Base-by-base conservation (phyloP, 1,140 invertebrate species). In the Drosophila repleta region DNA sequence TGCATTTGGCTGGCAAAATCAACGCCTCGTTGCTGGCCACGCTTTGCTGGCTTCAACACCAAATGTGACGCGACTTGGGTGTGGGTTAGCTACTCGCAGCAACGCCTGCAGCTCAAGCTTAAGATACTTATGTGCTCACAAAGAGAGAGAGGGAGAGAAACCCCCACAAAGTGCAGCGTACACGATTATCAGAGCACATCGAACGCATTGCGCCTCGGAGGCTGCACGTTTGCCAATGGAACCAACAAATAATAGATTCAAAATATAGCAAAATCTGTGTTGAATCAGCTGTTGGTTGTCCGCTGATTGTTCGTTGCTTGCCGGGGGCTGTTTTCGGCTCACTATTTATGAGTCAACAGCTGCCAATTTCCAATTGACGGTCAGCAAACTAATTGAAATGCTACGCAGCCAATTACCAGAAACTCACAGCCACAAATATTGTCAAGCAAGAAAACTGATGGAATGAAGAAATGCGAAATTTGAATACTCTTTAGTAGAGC, bases 1-100 rank as follows among this genome's bases (percentile, higher is more conserved):
- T 84, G 72, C 79, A 84, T 46, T 77, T 68, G 69, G 73, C 52
- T 75, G 62, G 66, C 37, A 57, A 77, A 74, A 70, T 77, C 74
- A 74, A 77, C 74, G 71, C 74, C 74, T 74, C 66, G 66, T 70
- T 68, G 63, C 48, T 57, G 58, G 78, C 66, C 71, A 85, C 82
- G 81, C 78, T 87, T 37, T 66, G 82, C 43, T 85, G 82, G 52
- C 67, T 76, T 65, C 51, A 57, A 29, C 24, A 26, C n/a, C 41
- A 51, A 49, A 35, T 67, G 53, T 56, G 53, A 41, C 20, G 24
- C 3, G 26, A 10, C 15, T 66, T 24, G 60, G 46, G 68, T 56
- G 66, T 61, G 64, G 57, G 58, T 26, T 11, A n/a, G 37, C 52
- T 52, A 46, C 51, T 56, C 17, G 37, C 1, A n/a, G 35, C 37